Evolutionary conservation across 2,113 vertebrate genomes (phyloP).

Genomic region (Oplegnathus fasciatus): DNA sequence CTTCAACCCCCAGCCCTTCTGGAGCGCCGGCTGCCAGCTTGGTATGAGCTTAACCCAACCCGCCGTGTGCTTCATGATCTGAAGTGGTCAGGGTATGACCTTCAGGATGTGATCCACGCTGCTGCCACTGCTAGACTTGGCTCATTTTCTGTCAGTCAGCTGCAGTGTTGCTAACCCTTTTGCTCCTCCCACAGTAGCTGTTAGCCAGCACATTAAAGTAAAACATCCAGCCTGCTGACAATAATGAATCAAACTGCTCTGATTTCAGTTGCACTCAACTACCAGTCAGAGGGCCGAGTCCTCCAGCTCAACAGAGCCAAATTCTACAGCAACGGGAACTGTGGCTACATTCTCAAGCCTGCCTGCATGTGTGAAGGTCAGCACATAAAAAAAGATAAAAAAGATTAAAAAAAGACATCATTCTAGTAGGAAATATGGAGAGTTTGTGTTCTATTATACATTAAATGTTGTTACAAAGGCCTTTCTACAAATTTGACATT

Average conservation of each 20-base stretch:
- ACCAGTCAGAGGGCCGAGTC: conserved; percentile 96
- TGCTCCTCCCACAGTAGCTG: not conserved
- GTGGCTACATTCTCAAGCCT: conserved; percentile 97
- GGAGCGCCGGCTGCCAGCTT: conserved; percentile 96
- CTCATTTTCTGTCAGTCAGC: not conserved
- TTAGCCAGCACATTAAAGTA: not conserved
- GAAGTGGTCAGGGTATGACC: not conserved
- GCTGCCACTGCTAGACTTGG: not conserved
- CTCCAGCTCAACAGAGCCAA: conserved; percentile 97
- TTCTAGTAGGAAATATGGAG: too few relatives aligned
- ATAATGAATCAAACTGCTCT: not conserved
- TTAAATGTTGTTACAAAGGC: not conserved
- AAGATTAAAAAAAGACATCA: too few relatives aligned
- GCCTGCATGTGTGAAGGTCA: conserved; percentile 95
- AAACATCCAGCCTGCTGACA: not conserved
- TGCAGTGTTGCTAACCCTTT: not conserved
- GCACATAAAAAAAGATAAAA: too few relatives aligned
- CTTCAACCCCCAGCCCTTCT: conserved; percentile 98
- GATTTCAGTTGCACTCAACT: conserved; percentile 94
- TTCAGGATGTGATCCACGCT: not conserved
- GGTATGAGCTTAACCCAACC: conserved; percentile 78
- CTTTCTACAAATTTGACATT: too few relatives aligned
- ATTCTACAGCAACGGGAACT: conserved; percentile 95
- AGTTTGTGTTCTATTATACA: not conserved
- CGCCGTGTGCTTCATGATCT: too few relatives aligned